Evolutionary conservation across 2,113 vertebrate genomes (phyloP).

Genomic region (Butastur rufipennis): DNA sequence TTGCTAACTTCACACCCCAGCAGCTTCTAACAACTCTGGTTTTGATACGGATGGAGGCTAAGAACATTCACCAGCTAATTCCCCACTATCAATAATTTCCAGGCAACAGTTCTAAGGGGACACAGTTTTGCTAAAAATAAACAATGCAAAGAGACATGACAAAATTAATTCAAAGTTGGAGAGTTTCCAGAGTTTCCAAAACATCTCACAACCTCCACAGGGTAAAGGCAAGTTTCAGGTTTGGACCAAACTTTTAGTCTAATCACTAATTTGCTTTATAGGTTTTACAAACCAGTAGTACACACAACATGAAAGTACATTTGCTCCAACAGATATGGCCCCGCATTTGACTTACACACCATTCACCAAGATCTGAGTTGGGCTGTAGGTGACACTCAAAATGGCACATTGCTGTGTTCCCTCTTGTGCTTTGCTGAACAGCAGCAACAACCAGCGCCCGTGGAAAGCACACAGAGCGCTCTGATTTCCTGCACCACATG

Average conservation of each 20-base stretch:
- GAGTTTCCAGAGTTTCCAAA: background rate
- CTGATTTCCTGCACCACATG: background rate
- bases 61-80: background rate
- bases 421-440: background rate
- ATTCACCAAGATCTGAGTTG: accelerated
- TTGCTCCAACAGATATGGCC: background rate
- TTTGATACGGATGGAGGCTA: background rate
- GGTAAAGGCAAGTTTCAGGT: background rate
- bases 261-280: background rate
- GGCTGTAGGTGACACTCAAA: background rate
- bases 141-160: background rate
- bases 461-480: background rate
- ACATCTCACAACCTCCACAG: accelerated
- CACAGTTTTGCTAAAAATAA: background rate
- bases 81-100: background rate
- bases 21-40: background rate
- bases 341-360: accelerated
- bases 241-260: background rate
- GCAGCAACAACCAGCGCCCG: background rate
- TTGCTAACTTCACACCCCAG: background rate
- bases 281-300: background rate
- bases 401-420: background rate
- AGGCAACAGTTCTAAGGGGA: background rate
- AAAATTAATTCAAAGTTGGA: background rate
- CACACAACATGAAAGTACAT: accelerated